A percentile compares a stretch with the other conserved stretches of the same genome.
phyloP scores from a whole-genome alignment of 2,888 invertebrate species.

The Petrolisthes cinctipes region DNA sequence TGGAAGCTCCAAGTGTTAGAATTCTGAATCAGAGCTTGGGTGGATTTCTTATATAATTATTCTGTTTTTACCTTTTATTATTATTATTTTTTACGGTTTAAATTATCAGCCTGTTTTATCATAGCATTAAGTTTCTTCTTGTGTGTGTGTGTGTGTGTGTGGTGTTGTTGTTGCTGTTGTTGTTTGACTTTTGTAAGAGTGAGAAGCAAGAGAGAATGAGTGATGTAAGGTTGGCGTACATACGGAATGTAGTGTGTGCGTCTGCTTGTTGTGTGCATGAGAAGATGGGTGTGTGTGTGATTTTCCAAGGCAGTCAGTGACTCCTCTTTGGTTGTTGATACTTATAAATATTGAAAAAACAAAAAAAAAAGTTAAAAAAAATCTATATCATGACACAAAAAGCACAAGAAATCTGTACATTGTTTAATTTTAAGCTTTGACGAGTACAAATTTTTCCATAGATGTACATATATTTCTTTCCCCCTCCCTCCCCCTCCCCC shows the following conservation, averaged over 20 bases:
- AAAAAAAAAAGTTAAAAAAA: not conserved
- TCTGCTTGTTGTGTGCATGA: not conserved
- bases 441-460: constrained; percentile 45
- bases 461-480: constrained; percentile 39
- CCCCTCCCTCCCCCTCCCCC: not conserved
- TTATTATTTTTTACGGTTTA: too few relatives aligned
- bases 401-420: constrained; percentile 50
- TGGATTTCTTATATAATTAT: too few relatives aligned
- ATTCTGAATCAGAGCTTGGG: too few relatives aligned
- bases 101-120: too few relatives aligned
- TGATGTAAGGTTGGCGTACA: not conserved
- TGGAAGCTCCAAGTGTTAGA: too few relatives aligned
- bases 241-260: not conserved
- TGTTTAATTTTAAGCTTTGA: constrained; percentile 44
- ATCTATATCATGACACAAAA: constrained; percentile 9
- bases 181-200: too few relatives aligned
- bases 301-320: not conserved
- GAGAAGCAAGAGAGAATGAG: too few relatives aligned
- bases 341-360: constrained; percentile 7
- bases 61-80: too few relatives aligned
- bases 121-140: too few relatives aligned
- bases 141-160: too few relatives aligned
- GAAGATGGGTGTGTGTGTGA: not conserved
- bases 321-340: constrained; percentile 5
- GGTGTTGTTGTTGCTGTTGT: too few relatives aligned